Evolutionary conservation across 2,888 invertebrate genomes (phyloP), one percentile per base, ranked within the genome.

Genomic region (Lasioglossum malachurum): DNA sequence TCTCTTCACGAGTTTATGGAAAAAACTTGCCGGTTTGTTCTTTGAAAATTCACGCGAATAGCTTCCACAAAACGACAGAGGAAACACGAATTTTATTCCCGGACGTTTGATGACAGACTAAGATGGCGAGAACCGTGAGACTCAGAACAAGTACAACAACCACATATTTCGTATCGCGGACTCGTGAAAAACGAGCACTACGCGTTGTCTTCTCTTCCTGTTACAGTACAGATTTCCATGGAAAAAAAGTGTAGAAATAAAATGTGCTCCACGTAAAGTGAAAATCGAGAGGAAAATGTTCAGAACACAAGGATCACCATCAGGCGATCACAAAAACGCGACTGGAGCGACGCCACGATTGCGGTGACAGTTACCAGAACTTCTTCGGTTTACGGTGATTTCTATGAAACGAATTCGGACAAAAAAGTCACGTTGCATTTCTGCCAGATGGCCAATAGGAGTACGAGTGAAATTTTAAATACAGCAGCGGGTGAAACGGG

Each of bases 101-200:
- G 87, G 86, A 89, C 87, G 92, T 84, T 89, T 91, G 88, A 89
- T 92, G 93, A 94, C 93, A 91, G 92, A 92, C 92, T 92, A 94
- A 94, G 92, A 94, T 94, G 94, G 94, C 94, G 94, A 92, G 85
- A 75, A 74, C 78, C 57, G 80, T 84, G 75, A 46, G 53, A 82
- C 60, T 78, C 79, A 80, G 74, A 75, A 80, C 74, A 31, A 82
- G 83, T 38, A 84, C 82, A 83, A 83, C 83, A 88, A 88, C 87
- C 92, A 89, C 92, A 91, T 92, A 86, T 90, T 90, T 86, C 57
- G 73, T 80, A 53, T n/a, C 72, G 75, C 75, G 38, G 38, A 78
- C 31, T 80, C 78, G 82, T 53, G 74, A 69, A 75, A 49, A 27
- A 78, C 49, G 38, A 86, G 31, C 83, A 87, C 86, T 80, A 27